Evolutionary conservation across 2,797 vertebrate genomes (phyloP).

Genomic region (Streptopelia turtur): DNA sequence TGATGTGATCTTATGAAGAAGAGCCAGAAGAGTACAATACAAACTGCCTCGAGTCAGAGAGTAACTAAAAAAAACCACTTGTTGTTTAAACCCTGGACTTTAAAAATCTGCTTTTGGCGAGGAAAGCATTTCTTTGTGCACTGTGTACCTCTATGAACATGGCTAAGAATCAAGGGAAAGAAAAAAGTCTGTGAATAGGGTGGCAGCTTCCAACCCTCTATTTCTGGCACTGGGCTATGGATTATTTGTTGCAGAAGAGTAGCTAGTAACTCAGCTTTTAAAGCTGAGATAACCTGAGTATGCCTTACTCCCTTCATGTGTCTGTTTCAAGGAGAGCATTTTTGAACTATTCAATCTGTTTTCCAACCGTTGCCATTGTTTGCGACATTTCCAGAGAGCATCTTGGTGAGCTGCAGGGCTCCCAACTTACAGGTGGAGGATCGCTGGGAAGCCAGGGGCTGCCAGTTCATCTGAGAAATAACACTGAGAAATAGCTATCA

Average conservation of each 20-base stretch:
- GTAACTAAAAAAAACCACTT: rapidly evolving
- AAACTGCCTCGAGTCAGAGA: background rate
- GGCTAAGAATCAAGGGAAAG: background rate
- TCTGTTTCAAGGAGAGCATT: background rate
- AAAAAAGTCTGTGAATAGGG: background rate
- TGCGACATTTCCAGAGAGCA: background rate
- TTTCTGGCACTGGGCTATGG: background rate
- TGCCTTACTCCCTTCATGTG: background rate
- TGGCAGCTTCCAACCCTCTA: background rate
- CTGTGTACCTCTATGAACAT: background rate
- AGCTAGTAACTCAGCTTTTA: background rate
- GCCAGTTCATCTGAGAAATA: background rate
- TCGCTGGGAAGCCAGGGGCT: background rate
- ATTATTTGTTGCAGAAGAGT: background rate
- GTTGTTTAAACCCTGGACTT: background rate
- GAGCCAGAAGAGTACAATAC: background rate
- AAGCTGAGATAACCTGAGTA: background rate
- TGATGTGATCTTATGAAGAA: background rate
- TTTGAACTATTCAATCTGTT: background rate
- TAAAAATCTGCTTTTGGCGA: background rate
- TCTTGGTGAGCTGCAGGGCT: background rate
- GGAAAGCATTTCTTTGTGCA: background rate
- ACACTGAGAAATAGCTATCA: background rate
- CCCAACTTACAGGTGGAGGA: background rate
- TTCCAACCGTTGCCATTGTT: background rate